Conservation (phyloP, 2,888 invertebrate species). For the Habrosyne pyritoides region DNA sequence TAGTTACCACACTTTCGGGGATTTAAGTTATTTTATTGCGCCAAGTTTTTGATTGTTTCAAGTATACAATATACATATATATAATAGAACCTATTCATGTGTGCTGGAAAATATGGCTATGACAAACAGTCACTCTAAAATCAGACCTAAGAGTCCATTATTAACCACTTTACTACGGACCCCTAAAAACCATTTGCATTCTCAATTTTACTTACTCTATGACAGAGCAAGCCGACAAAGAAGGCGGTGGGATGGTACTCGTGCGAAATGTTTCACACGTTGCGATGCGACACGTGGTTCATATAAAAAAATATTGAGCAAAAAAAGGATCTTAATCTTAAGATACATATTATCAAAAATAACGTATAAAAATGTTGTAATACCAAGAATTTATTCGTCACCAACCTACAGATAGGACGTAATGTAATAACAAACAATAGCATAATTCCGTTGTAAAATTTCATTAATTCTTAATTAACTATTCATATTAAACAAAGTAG, state of each 20-base stretch:
- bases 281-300: constrained; percentile 43
- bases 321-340: too few species aligned
- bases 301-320: constrained; percentile 32
- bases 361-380: not conserved
- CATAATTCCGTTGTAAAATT: constrained; percentile 42
- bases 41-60: too few species aligned
- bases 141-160: too few species aligned
- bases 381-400: not conserved
- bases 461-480: constrained; percentile 65
- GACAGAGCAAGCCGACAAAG: constrained; percentile 49
- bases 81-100: too few species aligned
- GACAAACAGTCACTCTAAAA: too few species aligned
- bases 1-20: too few species aligned
- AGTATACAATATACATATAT: too few species aligned
- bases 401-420: not conserved
- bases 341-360: too few species aligned
- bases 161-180: too few species aligned
- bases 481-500: constrained; percentile 59
- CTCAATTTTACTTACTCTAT: not conserved
- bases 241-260: constrained; percentile 40
- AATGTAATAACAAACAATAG: constrained; percentile 29
- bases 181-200: not conserved
- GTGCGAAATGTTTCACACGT: constrained; percentile 69
- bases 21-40: too few species aligned
- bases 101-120: too few species aligned